Conservation (phyloP, 2,797 vertebrate species). For the Aulostomus chinensis region DNA sequence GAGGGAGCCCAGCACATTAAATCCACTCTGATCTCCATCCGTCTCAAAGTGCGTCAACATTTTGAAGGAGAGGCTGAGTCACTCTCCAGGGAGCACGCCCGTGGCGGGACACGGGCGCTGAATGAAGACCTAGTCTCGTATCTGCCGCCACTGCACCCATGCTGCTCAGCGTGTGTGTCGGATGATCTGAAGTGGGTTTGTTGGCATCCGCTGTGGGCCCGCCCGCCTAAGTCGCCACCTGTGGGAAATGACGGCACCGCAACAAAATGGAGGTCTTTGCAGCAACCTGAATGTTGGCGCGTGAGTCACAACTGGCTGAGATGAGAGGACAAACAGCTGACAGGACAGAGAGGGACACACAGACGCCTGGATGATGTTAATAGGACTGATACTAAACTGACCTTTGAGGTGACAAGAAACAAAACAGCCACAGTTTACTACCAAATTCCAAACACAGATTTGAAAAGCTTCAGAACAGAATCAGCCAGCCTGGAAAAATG, state of each 20-base stretch:
- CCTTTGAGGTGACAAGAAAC: too few species aligned
- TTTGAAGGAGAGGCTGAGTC: conserved; percentile 13
- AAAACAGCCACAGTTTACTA: too few species aligned
- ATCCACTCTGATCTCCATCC: conserved; percentile 21
- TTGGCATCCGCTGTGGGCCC: neutral
- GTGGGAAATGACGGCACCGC: conserved; percentile 1
- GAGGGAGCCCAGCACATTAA: conserved; percentile 5
- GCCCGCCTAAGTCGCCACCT: conserved; percentile 16
- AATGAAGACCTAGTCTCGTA: conserved; percentile 32
- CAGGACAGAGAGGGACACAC: too few species aligned
- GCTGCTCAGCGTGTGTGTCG: conserved; percentile 11
- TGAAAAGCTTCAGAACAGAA: too few species aligned
- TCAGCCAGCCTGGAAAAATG: too few species aligned
- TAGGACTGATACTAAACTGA: too few species aligned
- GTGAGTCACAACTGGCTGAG: too few species aligned
- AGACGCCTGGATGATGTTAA: too few species aligned
- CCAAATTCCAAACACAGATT: too few species aligned
- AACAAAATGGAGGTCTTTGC: conserved; percentile 17
- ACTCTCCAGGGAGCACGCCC: conserved; percentile 1
- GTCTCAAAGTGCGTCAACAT: conserved; percentile 14
- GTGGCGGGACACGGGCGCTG: too few species aligned
- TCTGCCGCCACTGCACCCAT: conserved; percentile 19
- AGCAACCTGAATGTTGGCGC: conserved; percentile 27
- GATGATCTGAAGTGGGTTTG: conserved; percentile 10
- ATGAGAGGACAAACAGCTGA: conserved; percentile 40